Conservation (phyloP, 2,113 vertebrate species). For the Lepisosteus oculatus region DNA sequence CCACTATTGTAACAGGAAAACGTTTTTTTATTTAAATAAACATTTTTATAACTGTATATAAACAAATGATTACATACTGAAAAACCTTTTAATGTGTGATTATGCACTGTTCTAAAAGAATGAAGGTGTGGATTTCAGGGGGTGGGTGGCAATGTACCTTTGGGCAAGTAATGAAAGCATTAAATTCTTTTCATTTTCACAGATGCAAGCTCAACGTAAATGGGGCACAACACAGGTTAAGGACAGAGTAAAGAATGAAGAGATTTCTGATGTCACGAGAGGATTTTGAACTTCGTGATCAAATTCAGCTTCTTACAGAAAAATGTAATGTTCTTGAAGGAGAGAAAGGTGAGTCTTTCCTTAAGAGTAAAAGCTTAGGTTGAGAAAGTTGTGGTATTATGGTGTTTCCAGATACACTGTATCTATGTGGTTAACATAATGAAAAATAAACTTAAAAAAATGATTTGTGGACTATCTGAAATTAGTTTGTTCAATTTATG, state of each 20-base stretch:
- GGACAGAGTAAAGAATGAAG: background rate
- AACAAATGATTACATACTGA: no score
- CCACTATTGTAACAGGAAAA: no score
- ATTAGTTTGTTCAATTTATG: background rate
- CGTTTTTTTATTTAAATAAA: no score
- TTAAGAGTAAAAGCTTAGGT: background rate
- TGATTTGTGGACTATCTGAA: no score
- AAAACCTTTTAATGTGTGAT: no score
- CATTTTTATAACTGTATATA: no score
- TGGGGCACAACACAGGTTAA: background rate
- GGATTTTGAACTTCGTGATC: constrained; percentile 10
- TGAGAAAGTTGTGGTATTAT: background rate
- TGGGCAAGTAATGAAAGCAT: background rate
- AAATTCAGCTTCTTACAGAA: constrained; percentile 5
- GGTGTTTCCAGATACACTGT: background rate
- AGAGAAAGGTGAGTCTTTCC: constrained; percentile 16
- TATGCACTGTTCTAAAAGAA: no score
- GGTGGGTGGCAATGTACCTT: background rate
- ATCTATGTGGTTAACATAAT: background rate
- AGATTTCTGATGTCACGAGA: constrained; percentile 4
- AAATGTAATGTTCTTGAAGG: constrained; percentile 13
- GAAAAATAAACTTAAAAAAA: background rate
- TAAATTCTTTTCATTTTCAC: background rate
- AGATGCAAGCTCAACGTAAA: background rate
- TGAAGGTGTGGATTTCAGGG: no score